Conservation (phyloP, 2,888 invertebrate genomes). For the Caradrina clavipalpis region DNA sequence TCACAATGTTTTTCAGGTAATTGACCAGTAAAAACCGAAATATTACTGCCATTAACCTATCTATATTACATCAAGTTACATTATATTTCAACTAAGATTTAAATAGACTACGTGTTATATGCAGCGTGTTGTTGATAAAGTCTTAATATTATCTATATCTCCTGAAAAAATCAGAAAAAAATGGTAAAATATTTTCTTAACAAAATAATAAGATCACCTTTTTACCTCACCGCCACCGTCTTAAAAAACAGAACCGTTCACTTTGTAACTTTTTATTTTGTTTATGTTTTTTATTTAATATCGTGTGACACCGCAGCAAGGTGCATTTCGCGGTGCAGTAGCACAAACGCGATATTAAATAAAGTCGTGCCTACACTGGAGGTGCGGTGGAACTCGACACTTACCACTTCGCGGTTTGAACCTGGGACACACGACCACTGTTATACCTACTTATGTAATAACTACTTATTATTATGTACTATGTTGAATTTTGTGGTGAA, state of each 20-base stretch:
- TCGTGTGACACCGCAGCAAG: constrained; percentile 41
- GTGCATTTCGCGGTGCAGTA: constrained; percentile 53
- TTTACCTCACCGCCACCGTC: constrained; percentile 4
- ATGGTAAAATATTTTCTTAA: too few species aligned
- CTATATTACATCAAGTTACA: not conserved
- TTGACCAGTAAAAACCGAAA: too few species aligned
- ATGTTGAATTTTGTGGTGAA: not conserved
- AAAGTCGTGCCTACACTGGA: constrained; percentile 38
- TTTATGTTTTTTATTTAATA: constrained; percentile 20
- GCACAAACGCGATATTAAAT: constrained; percentile 55
- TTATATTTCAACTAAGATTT: not conserved
- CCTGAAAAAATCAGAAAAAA: too few species aligned
- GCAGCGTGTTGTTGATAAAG: too few species aligned
- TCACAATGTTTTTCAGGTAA: too few species aligned
- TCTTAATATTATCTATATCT: too few species aligned
- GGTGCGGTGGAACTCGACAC: constrained; percentile 72
- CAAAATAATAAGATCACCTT: not conserved
- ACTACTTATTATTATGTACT: not conserved
- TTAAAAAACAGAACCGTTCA: constrained; percentile 21
- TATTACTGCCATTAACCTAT: too few species aligned
- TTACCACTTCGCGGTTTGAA: constrained; percentile 78
- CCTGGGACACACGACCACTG: constrained; percentile 63
- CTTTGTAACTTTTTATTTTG: constrained; percentile 16
- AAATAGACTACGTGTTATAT: not conserved
- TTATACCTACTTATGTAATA: constrained; percentile 8